Conservation (phyloP, 2,888 invertebrate species). For the Chymomyza procnemis region DNA sequence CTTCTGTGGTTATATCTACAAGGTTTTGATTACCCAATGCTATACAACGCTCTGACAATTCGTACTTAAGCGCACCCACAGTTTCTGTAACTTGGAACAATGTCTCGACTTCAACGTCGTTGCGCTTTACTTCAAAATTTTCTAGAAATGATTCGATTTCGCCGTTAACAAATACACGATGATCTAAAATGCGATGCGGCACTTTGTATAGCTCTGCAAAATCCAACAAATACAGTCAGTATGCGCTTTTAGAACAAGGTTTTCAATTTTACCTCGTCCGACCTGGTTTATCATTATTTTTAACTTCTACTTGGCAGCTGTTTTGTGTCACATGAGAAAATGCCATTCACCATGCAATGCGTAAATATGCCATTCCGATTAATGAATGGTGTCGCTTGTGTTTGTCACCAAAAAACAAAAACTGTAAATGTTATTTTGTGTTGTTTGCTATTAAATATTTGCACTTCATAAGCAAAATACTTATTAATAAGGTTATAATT, state of each 20-base stretch:
- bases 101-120: conserved; percentile 88
- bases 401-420: too few relatives aligned
- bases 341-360: conserved; percentile 4
- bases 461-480: too few relatives aligned
- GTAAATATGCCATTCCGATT: conserved; percentile 2
- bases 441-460: too few relatives aligned
- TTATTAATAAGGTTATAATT: too few relatives aligned
- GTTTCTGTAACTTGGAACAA: conserved; percentile 88
- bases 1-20: conserved; percentile 40
- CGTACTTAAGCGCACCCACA: conserved; percentile 87
- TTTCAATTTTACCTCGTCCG: conserved; percentile 47
- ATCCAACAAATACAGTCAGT: background rate
- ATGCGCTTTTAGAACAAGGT: background rate
- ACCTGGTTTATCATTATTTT: conserved; percentile 66
- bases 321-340: conserved; percentile 55
- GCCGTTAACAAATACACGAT: conserved; percentile 90
- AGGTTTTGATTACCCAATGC: conserved; percentile 79
- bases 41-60: conserved; percentile 84
- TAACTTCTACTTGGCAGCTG: conserved; percentile 11
- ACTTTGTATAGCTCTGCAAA: conserved; percentile 88
- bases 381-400: too few relatives aligned
- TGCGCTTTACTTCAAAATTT: conserved; percentile 90
- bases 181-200: conserved; percentile 91
- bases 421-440: too few relatives aligned
- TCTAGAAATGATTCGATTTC: conserved; percentile 90